Percentiles rank a stretch among this genome's conserved stretches.
Conservation (phyloP, 2,888 invertebrate species). For the Synanthedon vespiformis region DNA sequence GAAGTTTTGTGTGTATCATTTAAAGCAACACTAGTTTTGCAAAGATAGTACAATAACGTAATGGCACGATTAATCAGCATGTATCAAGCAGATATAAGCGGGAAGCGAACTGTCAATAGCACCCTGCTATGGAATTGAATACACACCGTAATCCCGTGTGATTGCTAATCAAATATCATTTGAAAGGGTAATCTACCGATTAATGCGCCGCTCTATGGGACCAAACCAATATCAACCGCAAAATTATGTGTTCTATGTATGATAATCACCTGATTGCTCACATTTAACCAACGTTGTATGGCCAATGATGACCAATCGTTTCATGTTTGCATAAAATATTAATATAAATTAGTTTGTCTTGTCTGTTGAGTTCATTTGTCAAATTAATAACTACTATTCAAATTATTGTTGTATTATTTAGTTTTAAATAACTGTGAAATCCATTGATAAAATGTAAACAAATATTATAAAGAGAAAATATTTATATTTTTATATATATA, state of each 20-base stretch:
- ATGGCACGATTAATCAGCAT: neutral
- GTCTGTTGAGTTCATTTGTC: neutral
- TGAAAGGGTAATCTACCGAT: slow-evolving; percentile 33
- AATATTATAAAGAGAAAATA: neutral
- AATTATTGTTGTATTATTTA: no score
- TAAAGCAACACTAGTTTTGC: no score
- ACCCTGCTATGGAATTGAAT: slow-evolving; percentile 1
- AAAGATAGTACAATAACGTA: neutral
- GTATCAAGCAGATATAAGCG: neutral
- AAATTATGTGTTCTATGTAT: slow-evolving; percentile 41
- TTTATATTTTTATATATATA: no score
- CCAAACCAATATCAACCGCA: slow-evolving; percentile 34
- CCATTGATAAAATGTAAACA: neutral
- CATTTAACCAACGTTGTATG: slow-evolving; percentile 16
- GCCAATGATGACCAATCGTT: neutral
- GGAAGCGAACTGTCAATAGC: neutral
- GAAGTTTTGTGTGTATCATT: no score
- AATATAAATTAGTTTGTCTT: neutral
- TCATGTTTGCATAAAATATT: neutral
- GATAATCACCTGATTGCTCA: slow-evolving; percentile 42
- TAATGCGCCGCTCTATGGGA: slow-evolving; percentile 30
- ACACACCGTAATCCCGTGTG: slow-evolving; percentile 17
- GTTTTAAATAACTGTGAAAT: neutral
- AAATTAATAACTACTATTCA: no score
- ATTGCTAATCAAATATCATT: slow-evolving; percentile 36